Percentiles rank a stretch among this genome's conserved stretches.
Conservation (phyloP, 2,888 invertebrate species). For the Parapristionchus giblindavisi region DNA sequence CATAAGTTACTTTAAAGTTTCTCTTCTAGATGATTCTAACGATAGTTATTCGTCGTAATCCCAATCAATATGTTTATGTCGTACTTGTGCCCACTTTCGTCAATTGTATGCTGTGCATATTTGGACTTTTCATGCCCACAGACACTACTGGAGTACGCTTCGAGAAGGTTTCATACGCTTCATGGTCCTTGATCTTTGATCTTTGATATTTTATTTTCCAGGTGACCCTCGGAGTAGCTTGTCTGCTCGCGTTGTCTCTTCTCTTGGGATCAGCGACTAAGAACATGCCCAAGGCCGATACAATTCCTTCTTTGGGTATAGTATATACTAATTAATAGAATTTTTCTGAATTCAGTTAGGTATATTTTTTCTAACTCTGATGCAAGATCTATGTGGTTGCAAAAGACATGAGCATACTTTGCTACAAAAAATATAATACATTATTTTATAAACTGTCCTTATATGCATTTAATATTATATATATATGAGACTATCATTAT, state of each 20-base stretch:
- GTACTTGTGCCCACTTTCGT: conserved; percentile 25
- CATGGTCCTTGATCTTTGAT: not conserved
- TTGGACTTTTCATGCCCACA: conserved; percentile 35
- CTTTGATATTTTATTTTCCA: not conserved
- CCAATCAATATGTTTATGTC: not conserved
- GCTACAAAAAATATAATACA: too few species aligned
- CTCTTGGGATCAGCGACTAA: not conserved
- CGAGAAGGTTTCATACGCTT: conserved; percentile 22
- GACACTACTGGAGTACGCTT: conserved; percentile 17
- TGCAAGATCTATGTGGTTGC: not conserved
- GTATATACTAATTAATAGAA: too few species aligned
- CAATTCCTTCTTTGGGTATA: conserved; percentile 25
- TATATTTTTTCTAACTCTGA: too few species aligned
- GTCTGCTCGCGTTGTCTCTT: conserved; percentile 32
- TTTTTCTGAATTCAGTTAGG: too few species aligned
- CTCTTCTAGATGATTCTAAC: conserved; percentile 2
- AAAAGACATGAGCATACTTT: not conserved
- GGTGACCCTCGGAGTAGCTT: conserved; percentile 31
- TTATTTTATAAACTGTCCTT: too few species aligned
- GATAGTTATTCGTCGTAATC: not conserved
- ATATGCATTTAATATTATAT: too few species aligned
- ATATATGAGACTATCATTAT: too few species aligned
- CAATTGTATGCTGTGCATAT: conserved; percentile 21
- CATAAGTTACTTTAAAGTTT: too few species aligned
- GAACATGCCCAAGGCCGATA: conserved; percentile 32